These are phyloP conservation scores for Lepilemur ruficaudatus DNA, from an alignment of 2,797 vertebrate genomes.

Conservation along the genomic window DNA sequence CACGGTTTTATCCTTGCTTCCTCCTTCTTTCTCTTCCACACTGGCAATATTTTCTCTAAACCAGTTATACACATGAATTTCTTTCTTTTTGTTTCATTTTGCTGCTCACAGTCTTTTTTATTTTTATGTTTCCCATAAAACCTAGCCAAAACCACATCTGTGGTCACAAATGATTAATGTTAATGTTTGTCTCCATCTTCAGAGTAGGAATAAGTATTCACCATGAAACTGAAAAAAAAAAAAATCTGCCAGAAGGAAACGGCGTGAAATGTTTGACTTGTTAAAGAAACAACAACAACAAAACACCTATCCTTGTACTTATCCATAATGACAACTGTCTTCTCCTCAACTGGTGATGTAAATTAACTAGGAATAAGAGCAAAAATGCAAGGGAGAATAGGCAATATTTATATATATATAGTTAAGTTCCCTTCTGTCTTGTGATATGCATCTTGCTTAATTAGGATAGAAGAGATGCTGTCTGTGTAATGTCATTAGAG, in stretches of 20 bases:
- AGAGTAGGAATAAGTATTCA: not conserved
- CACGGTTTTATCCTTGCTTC: not conserved
- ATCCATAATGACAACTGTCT: not conserved
- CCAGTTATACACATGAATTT: not conserved
- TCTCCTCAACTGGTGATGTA: not conserved
- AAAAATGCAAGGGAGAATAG: not conserved
- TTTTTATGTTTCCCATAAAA: not conserved
- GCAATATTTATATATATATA: not conserved
- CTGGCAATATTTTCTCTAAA: not conserved
- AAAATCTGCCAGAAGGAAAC: not conserved
- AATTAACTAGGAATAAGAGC: not conserved
- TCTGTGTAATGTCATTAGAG: not conserved
- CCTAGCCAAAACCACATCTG: not conserved
- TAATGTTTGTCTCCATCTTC: not conserved
- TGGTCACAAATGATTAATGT: not conserved
- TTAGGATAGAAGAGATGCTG: not conserved
- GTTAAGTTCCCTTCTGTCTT: not conserved
- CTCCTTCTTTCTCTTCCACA: not conserved
- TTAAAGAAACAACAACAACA: not conserved
- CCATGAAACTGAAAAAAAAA: not conserved
- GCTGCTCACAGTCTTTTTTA: not conserved
- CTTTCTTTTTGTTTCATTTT: not conserved
- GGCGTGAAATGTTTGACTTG: not conserved
- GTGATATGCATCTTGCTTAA: not conserved
- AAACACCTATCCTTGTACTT: not conserved